phyloP scores from a whole-genome alignment of 2,113 vertebrate genomes.

The Oostethus manadensis region DNA sequence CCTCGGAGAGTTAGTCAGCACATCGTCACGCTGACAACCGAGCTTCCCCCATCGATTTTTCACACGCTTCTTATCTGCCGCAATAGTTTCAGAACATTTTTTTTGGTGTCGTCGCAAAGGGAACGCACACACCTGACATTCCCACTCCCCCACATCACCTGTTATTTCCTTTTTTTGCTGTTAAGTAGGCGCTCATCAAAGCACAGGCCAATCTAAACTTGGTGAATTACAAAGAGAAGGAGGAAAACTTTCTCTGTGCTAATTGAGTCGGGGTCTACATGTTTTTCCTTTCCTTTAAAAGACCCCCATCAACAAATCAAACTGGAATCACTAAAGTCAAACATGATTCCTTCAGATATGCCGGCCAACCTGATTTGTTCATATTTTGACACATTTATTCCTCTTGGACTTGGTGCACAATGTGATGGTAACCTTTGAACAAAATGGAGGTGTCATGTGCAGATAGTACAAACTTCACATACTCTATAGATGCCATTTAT shows the following conservation, averaged over 20 bases:
- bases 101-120: slow-evolving; percentile 51
- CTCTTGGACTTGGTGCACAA: too few relatives aligned
- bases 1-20: slow-evolving; percentile 69
- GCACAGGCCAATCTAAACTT: neutral
- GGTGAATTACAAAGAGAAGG: neutral
- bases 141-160: slow-evolving; percentile 3
- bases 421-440: too few relatives aligned
- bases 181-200: slow-evolving; percentile 10
- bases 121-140: slow-evolving; percentile 29
- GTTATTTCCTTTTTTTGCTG: neutral
- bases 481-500: too few relatives aligned
- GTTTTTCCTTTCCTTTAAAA: too few relatives aligned
- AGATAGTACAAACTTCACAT: too few relatives aligned
- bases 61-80: slow-evolving; percentile 74
- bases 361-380: too few relatives aligned
- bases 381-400: too few relatives aligned
- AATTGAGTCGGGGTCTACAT: too few relatives aligned
- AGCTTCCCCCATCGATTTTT: slow-evolving; percentile 74
- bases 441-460: too few relatives aligned
- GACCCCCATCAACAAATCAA: too few relatives aligned
- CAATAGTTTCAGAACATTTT: slow-evolving; percentile 67
- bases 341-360: too few relatives aligned
- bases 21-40: slow-evolving; percentile 69
- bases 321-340: too few relatives aligned
- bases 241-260: slow-evolving; percentile 1